Conservation (phyloP, 2,113 vertebrate genomes). For the Dermatemys mawii region DNA sequence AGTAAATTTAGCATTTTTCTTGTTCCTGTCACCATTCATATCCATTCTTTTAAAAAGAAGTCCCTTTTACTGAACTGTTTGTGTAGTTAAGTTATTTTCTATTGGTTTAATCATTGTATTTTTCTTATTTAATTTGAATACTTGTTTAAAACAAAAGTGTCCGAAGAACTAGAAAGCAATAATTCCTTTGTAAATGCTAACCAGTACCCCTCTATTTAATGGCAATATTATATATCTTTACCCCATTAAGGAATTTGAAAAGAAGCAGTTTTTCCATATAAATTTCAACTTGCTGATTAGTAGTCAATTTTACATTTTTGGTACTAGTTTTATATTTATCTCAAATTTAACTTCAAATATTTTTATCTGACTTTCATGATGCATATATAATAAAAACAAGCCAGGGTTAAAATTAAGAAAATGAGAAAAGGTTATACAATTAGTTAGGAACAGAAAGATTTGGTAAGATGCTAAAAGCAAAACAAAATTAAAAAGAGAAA, state of each 20-base stretch:
- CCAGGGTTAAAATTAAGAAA: not conserved
- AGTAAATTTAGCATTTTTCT: not conserved
- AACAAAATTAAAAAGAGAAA: not conserved
- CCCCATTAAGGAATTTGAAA: not conserved
- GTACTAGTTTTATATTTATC: not conserved
- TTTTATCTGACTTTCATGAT: not conserved
- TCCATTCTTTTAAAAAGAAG: not conserved
- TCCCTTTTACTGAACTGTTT: not conserved
- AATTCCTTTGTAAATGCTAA: not conserved
- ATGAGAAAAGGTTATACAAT: not conserved
- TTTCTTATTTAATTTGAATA: not conserved
- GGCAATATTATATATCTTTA: not conserved
- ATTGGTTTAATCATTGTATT: not conserved
- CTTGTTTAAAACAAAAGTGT: not conserved
- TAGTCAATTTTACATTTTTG: not conserved
- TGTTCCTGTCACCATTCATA: not conserved
- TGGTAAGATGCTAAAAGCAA: not conserved
- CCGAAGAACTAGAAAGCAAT: not conserved
- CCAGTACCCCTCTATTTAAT: not conserved
- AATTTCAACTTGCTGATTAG: not conserved
- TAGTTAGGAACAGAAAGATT: not conserved
- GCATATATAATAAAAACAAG: not conserved
- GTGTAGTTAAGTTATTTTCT: not conserved
- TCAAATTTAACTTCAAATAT: not conserved
- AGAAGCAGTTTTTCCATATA: not conserved